phyloP scores from a whole-genome alignment of 2,113 vertebrate genomes.

The Equus przewalskii region DNA sequence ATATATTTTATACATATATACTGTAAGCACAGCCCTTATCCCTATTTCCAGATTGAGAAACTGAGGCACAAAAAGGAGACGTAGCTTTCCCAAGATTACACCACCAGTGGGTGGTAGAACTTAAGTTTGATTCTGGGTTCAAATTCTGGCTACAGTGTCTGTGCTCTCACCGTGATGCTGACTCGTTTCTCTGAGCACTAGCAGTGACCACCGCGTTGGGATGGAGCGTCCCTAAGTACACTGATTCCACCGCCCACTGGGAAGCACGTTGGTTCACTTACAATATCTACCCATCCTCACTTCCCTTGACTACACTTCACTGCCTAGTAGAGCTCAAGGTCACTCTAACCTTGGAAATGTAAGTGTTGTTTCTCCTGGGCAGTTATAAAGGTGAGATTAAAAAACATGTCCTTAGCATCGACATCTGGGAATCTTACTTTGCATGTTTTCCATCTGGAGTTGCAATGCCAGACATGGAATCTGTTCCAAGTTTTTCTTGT shows the following conservation, averaged over 20 bases:
- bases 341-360: background rate
- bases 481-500: background rate
- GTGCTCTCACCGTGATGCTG: background rate
- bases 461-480: background rate
- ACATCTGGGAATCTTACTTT: rapidly evolving
- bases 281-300: background rate
- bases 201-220: rapidly evolving
- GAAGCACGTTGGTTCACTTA: too few species aligned
- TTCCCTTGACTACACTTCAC: background rate
- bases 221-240: background rate
- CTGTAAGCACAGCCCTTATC: background rate
- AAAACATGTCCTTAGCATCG: rapidly evolving
- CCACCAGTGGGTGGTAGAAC: rapidly evolving
- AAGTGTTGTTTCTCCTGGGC: background rate
- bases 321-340: background rate
- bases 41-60: background rate
- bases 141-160: background rate
- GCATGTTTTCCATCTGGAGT: rapidly evolving
- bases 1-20: too few species aligned
- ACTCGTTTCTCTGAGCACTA: background rate
- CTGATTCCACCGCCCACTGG: background rate
- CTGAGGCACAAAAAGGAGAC: background rate
- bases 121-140: background rate
- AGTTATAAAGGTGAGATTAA: background rate
- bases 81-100: too few species aligned